Evolutionary conservation across 2,797 vertebrate genomes (phyloP), one percentile per base, ranked within the genome.

Genomic region (Anabacerthia variegaticeps): DNA sequence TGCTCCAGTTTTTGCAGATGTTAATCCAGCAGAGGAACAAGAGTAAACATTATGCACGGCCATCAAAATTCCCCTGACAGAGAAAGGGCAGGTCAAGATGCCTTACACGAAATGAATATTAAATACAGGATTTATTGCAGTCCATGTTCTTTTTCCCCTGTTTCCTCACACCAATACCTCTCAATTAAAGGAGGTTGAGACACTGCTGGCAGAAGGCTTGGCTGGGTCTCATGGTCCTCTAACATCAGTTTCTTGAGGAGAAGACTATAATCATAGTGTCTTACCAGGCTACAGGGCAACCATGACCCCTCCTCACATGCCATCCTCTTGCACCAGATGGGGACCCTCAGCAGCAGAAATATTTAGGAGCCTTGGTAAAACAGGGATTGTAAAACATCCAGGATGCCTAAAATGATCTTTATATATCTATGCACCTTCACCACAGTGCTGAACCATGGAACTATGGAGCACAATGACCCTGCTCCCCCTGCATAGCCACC

Each of bases 1-100:
- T 59, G 37, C 17, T 74, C 54, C 61, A 78, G 39, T 19, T 89
- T 87, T 75, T 89, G 44, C 37, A 76, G 75, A 71, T 93, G 46
- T 79, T 72, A 82, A 76, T 85, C 58, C 72, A 89, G 20, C 55
- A 88, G 21, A 88, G 21, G 17, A 90, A 30, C 21, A 30, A 43
- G n/a, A 73, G 71, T 68, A 85, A 89, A 88, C 19, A 58, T 61
- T 91, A 81, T 41, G 41, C 55, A 69, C 5, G 8, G 21, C 21
- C 17, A 83, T 74, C 68, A 39, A 46, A 88, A 73, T 30, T 87
- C 78, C 55, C 37, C 16, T 49, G 82, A 34, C 7, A 39, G 48
- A 21, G 48, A 83, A 52, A 85, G 36, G 44, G 24, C 1, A 9
- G 28, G 39, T 69, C 36, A 19, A 20, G 6, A 39, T 43, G 27